Evolutionary conservation across 2,113 vertebrate species (phyloP).

Genomic region (Pitta sordida): DNA sequence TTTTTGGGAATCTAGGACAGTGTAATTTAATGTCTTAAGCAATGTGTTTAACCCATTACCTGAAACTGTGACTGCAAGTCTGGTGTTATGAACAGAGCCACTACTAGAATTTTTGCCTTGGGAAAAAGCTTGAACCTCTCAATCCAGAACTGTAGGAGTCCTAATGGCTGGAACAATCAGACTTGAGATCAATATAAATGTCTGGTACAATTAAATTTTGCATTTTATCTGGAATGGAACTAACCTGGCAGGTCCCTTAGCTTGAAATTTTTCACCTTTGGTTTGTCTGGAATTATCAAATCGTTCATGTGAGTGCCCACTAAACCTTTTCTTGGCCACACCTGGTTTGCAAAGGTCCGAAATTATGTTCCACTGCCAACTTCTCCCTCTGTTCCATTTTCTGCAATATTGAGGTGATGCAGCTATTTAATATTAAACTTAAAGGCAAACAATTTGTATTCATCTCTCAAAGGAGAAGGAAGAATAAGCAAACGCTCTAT

Average conservation of each 20-base stretch:
- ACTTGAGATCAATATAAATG: not conserved
- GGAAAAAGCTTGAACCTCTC: not conserved
- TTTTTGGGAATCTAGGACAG: not conserved
- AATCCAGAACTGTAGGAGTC: not conserved
- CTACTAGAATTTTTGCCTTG: not conserved
- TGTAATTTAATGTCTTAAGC: not conserved
- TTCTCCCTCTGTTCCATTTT: not conserved
- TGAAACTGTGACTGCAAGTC: not conserved
- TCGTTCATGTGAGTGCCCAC: not conserved
- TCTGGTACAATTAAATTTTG: not conserved
- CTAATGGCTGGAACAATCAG: not conserved
- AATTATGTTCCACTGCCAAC: not conserved
- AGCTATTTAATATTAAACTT: conserved; percentile 44
- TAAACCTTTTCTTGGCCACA: not conserved
- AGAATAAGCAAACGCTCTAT: conserved; percentile 58
- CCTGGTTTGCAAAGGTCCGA: not conserved
- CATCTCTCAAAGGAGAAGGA: conserved; percentile 44
- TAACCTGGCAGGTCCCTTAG: not conserved
- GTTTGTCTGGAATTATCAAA: not conserved
- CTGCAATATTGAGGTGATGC: not conserved
- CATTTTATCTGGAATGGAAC: not conserved
- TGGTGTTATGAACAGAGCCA: not conserved
- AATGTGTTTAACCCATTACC: not conserved
- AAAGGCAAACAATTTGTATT: conserved; percentile 62
- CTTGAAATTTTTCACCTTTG: not conserved